Base-by-base conservation (phyloP, 2,113 vertebrate species). In the Pterophyllum scalare region DNA sequence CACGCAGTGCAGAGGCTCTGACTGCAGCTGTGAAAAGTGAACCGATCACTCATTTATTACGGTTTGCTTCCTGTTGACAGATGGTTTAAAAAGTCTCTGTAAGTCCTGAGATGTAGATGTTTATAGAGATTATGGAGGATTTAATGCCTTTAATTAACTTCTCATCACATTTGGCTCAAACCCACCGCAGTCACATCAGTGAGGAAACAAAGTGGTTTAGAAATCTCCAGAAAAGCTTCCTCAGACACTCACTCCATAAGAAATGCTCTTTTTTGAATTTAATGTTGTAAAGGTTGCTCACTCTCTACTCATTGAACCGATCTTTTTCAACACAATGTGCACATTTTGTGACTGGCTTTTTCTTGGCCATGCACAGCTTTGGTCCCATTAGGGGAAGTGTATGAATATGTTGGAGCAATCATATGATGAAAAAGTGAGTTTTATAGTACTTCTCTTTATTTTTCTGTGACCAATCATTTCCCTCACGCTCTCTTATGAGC, bases 61-160 rank as follows among this genome's bases (percentile, higher is more conserved):
- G 20, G 15, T 62, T 84, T 59, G 20, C 28, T 72, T 79, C 59
- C 19, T 54, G 57, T 26, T 15, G 10, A 28, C 58, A 40, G 38
- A 24, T 31, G 7, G 10, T 31, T 28, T 20, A 49, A 59, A 57
- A 58, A 70, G 81, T 22, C 59, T 52, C 20, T 65, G 2, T 49
- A 24, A 77, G 11, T 72, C n/a, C 11, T 17, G 14, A 17, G 43
- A 72, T 56, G 2, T n/a, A 20, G 58, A 67, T 61, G 26, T 33
- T 64, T 72, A 33, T 19, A 52, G 9, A 77, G 75, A 80, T 74
- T n/a, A 80, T 5, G n/a, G 26, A 38, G 26, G 59, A 74, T 75
- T 65, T 54, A 61, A 75, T 79, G 61, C 26, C 33, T 72, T 22
- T 76, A 75, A 85, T 88, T 83, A 85, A 74, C 46, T 88, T 80